A percentile compares a stretch with the other conserved stretches of the same genome.
These are phyloP conservation scores for Drosophila nr. medialis DNA, from an alignment of 2,888 invertebrate genomes.

Conservation along the genomic window DNA sequence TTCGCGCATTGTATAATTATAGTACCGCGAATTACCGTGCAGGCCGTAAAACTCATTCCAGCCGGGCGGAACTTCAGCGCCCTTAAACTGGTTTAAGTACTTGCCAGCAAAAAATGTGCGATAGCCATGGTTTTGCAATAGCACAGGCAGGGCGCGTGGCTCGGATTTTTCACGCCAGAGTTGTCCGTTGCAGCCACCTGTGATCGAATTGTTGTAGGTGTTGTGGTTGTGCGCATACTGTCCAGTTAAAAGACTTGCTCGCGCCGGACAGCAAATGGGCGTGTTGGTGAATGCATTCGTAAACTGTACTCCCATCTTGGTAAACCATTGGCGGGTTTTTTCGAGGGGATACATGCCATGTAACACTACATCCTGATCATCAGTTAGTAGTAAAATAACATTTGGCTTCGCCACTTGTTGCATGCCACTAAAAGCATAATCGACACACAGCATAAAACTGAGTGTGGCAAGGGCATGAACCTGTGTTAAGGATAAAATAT, in stretches of 20 bases:
- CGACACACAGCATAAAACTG: conserved; percentile 7
- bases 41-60: conserved; percentile 95
- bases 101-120: conserved; percentile 96
- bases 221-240: conserved; percentile 93
- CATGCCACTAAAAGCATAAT: background rate
- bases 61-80: conserved; percentile 90
- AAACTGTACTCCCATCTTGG: conserved; percentile 88
- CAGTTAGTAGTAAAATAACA: conserved; percentile 86
- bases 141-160: conserved; percentile 88
- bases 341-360: conserved; percentile 90
- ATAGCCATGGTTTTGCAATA: conserved; percentile 89
- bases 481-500: conserved; percentile 4
- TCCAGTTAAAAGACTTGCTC: conserved; percentile 94
- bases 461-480: conserved; percentile 6
- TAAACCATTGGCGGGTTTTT: conserved; percentile 88
- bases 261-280: conserved; percentile 95
- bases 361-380: conserved; percentile 93
- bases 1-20: conserved; percentile 93
- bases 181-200: conserved; percentile 90
- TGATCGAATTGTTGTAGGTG: conserved; percentile 91
- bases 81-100: conserved; percentile 93
- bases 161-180: conserved; percentile 89
- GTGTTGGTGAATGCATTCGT: conserved; percentile 92
- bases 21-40: conserved; percentile 96
- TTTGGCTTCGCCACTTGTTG: conserved; percentile 21